phyloP scores from a whole-genome alignment of 2,113 vertebrate genomes.

The Nanorana parkeri region DNA sequence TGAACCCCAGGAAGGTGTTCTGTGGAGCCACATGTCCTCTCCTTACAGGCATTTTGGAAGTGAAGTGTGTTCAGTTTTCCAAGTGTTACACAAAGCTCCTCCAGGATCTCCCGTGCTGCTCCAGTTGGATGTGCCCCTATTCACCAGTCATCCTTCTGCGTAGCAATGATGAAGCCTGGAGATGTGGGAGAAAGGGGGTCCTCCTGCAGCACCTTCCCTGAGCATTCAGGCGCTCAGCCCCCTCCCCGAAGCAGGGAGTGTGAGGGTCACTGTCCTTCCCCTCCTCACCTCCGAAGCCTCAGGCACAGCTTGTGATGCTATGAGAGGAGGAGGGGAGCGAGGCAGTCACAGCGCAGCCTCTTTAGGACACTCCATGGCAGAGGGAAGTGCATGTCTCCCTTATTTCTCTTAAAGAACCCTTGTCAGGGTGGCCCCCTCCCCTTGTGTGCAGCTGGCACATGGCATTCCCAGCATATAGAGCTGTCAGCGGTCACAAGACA shows the following conservation, averaged over 20 bases:
- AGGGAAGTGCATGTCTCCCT: slow-evolving; percentile 28
- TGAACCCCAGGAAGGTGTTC: slow-evolving; percentile 97
- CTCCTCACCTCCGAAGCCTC: slow-evolving; percentile 54
- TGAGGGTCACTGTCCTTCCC: slow-evolving; percentile 59
- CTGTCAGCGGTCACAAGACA: slow-evolving; percentile 31
- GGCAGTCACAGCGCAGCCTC: slow-evolving; percentile 34
- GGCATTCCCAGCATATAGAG: slow-evolving; percentile 19
- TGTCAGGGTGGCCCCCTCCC: slow-evolving; percentile 11
- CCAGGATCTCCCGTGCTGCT: slow-evolving; percentile 77
- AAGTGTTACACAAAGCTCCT: slow-evolving; percentile 70
- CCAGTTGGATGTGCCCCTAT: slow-evolving; percentile 76
- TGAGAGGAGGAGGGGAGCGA: slow-evolving; percentile 34
- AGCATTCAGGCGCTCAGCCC: slow-evolving; percentile 20
- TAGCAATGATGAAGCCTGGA: slow-evolving; percentile 68
- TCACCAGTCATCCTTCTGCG: slow-evolving; percentile 75
- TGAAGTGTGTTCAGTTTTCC: slow-evolving; percentile 65
- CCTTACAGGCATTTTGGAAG: slow-evolving; percentile 94
- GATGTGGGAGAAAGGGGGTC: slow-evolving; percentile 27
- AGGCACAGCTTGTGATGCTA: slow-evolving; percentile 54
- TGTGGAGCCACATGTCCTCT: slow-evolving; percentile 99
- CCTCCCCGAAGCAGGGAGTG: slow-evolving; percentile 25
- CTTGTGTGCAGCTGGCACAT: slow-evolving; percentile 34
- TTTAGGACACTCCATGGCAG: slow-evolving; percentile 35
- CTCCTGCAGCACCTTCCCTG: not conserved
- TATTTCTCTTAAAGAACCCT: slow-evolving; percentile 25